phyloP scores from a whole-genome alignment of 2,797 vertebrate species.

The Saxicola maurus region DNA sequence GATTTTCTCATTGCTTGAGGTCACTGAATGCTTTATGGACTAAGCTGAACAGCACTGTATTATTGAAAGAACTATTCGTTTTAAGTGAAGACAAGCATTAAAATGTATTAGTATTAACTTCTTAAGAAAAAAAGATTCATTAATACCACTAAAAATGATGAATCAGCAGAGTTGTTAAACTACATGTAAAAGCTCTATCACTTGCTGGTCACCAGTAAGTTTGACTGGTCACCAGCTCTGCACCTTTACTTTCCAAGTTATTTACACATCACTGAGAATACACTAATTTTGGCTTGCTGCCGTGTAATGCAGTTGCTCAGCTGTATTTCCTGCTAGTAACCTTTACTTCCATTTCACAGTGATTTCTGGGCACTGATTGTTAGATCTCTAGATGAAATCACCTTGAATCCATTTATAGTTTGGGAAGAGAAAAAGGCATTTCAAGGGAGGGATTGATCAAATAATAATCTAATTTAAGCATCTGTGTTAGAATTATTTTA shows the following conservation, averaged over 20 bases:
- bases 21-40: not conserved
- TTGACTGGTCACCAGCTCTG: not conserved
- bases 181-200: not conserved
- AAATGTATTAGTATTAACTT: not conserved
- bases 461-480: not conserved
- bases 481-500: not conserved
- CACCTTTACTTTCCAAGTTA: not conserved
- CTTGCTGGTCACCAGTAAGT: not conserved
- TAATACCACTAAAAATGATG: not conserved
- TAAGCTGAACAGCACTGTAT: not conserved
- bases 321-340: constrained; percentile 13
- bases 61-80: not conserved
- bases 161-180: not conserved
- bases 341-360: constrained; percentile 26
- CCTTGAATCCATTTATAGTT: not conserved
- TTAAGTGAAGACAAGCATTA: not conserved
- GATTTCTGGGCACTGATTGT: not conserved
- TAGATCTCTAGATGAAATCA: not conserved
- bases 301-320: not conserved
- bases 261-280: not conserved
- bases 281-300: not conserved
- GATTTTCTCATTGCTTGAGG: not conserved
- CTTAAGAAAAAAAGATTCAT: not conserved
- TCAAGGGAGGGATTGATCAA: not conserved
- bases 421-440: not conserved